Conservation (phyloP, 2,113 vertebrate genomes). For the Boulengeromyrus knoepffleri region DNA sequence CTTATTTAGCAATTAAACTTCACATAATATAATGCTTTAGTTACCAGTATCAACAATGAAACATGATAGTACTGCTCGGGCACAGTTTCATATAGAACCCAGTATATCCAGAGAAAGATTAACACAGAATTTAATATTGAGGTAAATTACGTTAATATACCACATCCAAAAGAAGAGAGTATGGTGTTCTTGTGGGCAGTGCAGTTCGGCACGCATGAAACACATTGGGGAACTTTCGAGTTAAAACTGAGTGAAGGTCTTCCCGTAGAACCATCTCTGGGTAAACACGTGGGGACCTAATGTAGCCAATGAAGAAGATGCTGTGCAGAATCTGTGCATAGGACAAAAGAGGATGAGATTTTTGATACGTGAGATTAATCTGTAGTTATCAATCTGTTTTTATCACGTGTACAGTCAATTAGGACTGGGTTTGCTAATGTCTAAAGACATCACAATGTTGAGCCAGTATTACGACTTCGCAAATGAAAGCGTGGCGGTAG, state of each 20-base stretch:
- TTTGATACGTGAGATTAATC: not conserved
- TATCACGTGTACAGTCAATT: not conserved
- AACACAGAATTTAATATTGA: not conserved
- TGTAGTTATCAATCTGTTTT: not conserved
- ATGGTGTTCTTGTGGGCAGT: conserved; percentile 7
- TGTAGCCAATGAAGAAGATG: conserved; percentile 6
- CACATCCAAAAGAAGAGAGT: conserved; percentile 12
- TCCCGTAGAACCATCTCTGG: not conserved
- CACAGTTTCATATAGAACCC: no score
- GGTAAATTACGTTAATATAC: not conserved
- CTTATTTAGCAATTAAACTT: not conserved
- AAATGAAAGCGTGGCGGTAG: no score
- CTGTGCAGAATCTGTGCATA: not conserved
- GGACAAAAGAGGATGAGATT: not conserved
- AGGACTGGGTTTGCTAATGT: not conserved
- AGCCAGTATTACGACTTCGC: not conserved
- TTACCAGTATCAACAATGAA: not conserved
- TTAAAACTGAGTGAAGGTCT: not conserved
- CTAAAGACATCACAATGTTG: not conserved
- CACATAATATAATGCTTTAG: not conserved
- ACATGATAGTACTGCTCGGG: not conserved
- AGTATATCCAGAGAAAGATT: no score
- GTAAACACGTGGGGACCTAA: not conserved
- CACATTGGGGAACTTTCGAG: not conserved
- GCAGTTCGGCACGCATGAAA: not conserved